These are phyloP conservation scores for Dysdera silvatica DNA, from an alignment of 1,140 invertebrate genomes.

Conservation along the genomic window DNA sequence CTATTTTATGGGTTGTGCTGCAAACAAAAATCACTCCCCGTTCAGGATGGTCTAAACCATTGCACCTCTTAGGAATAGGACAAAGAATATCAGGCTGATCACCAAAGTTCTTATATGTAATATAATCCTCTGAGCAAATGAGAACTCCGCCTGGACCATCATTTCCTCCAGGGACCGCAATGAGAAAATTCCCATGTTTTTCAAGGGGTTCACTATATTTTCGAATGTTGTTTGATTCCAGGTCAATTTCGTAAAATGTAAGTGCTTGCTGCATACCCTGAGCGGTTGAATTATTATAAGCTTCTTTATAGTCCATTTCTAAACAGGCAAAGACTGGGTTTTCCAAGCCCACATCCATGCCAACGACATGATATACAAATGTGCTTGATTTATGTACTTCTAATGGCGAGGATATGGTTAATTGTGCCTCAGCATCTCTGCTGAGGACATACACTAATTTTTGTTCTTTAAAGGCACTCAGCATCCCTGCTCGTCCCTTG, in stretches of 20 bases:
- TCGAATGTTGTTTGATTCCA: slow-evolving; percentile 95
- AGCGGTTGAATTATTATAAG: slow-evolving; percentile 87
- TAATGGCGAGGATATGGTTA: slow-evolving; percentile 97
- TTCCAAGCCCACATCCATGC: slow-evolving; percentile 98
- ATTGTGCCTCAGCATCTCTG: slow-evolving; percentile 87
- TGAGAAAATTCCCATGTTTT: slow-evolving; percentile 96
- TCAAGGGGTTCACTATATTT: slow-evolving; percentile 98
- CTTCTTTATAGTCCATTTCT: slow-evolving; percentile 99
- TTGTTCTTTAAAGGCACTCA: slow-evolving; percentile 92
- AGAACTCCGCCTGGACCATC: slow-evolving; percentile 97
- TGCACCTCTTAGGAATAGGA: slow-evolving; percentile 91
- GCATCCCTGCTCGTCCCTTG: slow-evolving; percentile 97
- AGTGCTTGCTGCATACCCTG: slow-evolving; percentile 92
- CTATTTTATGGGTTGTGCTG: slow-evolving; percentile 98
- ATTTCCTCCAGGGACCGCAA: slow-evolving; percentile 80
- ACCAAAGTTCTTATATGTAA: slow-evolving; percentile 99
- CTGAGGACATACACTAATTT: slow-evolving; percentile 98
- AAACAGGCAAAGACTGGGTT: slow-evolving; percentile 99
- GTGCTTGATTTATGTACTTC: slow-evolving; percentile 99
- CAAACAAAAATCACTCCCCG: slow-evolving; percentile 99
- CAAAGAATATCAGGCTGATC: slow-evolving; percentile 99
- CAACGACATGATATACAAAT: slow-evolving; percentile 95
- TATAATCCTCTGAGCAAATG: slow-evolving; percentile 98
- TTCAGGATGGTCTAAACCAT: slow-evolving; percentile 99
- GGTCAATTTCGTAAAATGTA: slow-evolving; percentile 98